Base-by-base conservation (phyloP, 2,113 vertebrate genomes). In the Bubalus kerabau region DNA sequence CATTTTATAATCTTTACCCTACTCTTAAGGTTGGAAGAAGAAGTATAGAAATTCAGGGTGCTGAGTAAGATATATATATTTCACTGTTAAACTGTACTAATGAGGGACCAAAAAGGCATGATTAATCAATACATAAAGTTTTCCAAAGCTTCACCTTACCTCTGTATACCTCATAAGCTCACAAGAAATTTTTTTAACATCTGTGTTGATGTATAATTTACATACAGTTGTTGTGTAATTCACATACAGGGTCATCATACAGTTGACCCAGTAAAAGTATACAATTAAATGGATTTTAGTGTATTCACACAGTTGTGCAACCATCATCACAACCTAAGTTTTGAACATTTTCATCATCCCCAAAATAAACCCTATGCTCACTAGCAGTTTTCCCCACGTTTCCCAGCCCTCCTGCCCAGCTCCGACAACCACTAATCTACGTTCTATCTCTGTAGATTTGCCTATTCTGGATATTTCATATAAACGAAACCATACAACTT, bases 1-100 rank as follows among this genome's bases (percentile, higher is more conserved):
- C 13, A 67, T 40, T 97, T 97, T 50, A 8, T 84, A 54, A 84
- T 94, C 52, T 97, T 96, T 87, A 67, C 40, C 74, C 56, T 94
- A 30, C 36, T 54, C 3, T 43, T 96, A 46, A 94, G n/a, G 50
- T 92, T 54, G 48, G 40, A 19, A 80, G 56, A 64, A 91, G 50
- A 48, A 87, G 43, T 92, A 56, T 15, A 93, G 50, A 91, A 95
- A 76, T 67, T 67, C 15, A 91, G 40, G 24, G 6, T 82, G 32
- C 83, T 91, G 13, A 21, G 4, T 96, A 83, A 81, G 13, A 48
- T 60, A 19, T 7, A 50, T 56, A 30, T 28, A 24, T 1, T 50
- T 54, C 36, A 46, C 26, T 88, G n/a, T 84, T 78, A 62, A 92
- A 84, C 50, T n/a, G 3, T 56, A 46, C n/a, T 82, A 52, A 57